phyloP scores from a whole-genome alignment of 37 sponge, comb jelly and placozoan genomes.

The Ephydatia muelleri region DNA sequence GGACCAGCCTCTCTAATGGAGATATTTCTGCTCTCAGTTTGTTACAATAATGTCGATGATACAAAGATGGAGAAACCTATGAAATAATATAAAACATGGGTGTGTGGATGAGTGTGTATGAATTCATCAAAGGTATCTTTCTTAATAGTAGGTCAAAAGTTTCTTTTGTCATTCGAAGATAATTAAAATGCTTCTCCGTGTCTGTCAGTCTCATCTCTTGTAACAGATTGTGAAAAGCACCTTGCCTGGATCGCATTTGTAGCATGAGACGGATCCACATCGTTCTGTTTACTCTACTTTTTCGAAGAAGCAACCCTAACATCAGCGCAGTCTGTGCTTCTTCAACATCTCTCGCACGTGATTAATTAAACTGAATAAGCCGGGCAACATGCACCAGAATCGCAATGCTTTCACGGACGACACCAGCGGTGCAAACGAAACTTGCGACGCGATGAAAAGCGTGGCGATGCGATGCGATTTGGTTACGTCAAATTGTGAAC shows the following conservation, averaged over 20 bases:
- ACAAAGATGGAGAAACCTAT: background rate
- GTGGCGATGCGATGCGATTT: no score
- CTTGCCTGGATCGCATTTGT: constrained; percentile 24
- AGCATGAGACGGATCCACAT: constrained; percentile 34
- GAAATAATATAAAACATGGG: background rate
- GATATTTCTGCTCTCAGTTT: constrained; percentile 14
- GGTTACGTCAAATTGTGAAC: no score
- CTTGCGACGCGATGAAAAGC: no score
- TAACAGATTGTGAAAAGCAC: constrained; percentile 33
- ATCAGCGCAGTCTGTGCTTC: no score
- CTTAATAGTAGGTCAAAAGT: constrained; percentile 31
- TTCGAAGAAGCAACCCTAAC: background rate
- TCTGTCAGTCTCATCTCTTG: constrained; percentile 33
- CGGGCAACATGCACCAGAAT: no score
- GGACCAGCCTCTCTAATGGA: constrained; percentile 47
- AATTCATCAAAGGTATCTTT: constrained; percentile 29
- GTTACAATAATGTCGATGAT: background rate
- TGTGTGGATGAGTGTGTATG: background rate
- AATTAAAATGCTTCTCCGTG: constrained; percentile 13
- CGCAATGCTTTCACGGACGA: no score
- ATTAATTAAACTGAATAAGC: no score
- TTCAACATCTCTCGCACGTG: no score
- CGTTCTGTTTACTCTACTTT: background rate
- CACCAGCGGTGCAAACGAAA: no score
- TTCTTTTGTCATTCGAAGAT: constrained; percentile 36